phyloP scores from a whole-genome alignment of 2,888 invertebrate genomes.

The Meandrusa payeni region DNA sequence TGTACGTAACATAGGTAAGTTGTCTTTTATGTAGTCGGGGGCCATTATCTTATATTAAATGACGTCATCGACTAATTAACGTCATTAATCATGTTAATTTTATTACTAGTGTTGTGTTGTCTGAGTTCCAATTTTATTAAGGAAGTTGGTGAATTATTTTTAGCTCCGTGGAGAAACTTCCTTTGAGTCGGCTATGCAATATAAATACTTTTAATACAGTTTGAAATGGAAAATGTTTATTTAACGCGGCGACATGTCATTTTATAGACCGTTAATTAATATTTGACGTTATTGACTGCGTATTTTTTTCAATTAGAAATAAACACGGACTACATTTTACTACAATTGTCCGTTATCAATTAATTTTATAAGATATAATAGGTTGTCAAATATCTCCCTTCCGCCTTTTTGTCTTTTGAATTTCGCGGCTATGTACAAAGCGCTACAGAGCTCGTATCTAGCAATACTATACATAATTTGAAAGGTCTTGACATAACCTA shows the following conservation, averaged over 20 bases:
- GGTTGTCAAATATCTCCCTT: too few species aligned
- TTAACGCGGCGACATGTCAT: neutral
- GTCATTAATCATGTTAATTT: neutral
- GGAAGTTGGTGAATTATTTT: slow-evolving; percentile 18
- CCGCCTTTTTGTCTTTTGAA: too few species aligned
- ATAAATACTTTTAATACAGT: slow-evolving; percentile 14
- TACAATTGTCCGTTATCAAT: too few species aligned
- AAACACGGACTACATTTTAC: too few species aligned
- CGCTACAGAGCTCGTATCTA: too few species aligned
- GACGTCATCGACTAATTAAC: neutral
- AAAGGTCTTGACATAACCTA: too few species aligned
- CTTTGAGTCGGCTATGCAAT: slow-evolving; percentile 2
- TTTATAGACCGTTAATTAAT: slow-evolving; percentile 7
- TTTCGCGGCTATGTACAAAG: too few species aligned
- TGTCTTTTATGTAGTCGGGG: too few species aligned
- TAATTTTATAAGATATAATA: too few species aligned
- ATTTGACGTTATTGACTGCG: too few species aligned
- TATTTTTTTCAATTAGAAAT: too few species aligned
- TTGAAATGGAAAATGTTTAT: slow-evolving; percentile 8
- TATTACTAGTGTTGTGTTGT: slow-evolving; percentile 2
- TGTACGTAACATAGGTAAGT: neutral
- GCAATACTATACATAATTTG: too few species aligned
- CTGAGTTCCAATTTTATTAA: slow-evolving; percentile 13
- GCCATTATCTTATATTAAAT: slow-evolving; percentile 1
- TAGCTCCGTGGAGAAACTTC: slow-evolving; percentile 9